Base-by-base conservation (phyloP, 2,797 vertebrate species). In the Enteromius afrohamiltoni region DNA sequence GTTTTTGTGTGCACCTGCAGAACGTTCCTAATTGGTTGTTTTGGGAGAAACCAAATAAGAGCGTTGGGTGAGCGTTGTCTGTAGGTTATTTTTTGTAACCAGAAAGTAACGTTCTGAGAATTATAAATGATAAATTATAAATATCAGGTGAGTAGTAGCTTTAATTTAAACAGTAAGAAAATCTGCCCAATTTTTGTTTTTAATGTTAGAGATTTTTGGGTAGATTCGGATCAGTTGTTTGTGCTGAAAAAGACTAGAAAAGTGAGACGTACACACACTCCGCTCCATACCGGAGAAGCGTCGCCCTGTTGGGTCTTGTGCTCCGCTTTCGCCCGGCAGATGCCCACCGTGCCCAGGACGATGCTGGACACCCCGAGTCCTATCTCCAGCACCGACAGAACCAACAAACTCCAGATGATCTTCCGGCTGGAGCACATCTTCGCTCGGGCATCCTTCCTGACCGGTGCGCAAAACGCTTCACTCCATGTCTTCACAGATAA, bases 261-360 rank as follows among this genome's bases (percentile, higher is more conserved):
- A 86, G 47, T 83, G 79, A 87, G 71, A 98, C 98, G 92, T 97
- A 99, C 98, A 95, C 97, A 99, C 94, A 97, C 96, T 94, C 98
- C 98, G 95, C 98, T 98, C 98, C 98, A 99, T 92, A 99, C 96
- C 94, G 98, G 97, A 92, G 98, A 99, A 90, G 97, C 97, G 93
- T 99, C 97, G 91, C 98, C 97, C 91, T 98, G 97, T 92, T 97
- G 97, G 88, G 96, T 96, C 89, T 95, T 95, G 91, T 96, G 95
- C 86, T 95, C 91, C 85, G 93, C 94, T 83, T 95, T 94, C 85
- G 95, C 96, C 93, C 96, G 93, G 94, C 94, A 95, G 91, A 98
- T 96, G 90, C 95, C 97, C 94, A 99, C 97, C 68, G 96, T 96
- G 87, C 97, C 98, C 93, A 99, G 95, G 88, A 95, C 96, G 92